Conservation (phyloP, 1,140 invertebrate species). For the Lithobius niger region DNA sequence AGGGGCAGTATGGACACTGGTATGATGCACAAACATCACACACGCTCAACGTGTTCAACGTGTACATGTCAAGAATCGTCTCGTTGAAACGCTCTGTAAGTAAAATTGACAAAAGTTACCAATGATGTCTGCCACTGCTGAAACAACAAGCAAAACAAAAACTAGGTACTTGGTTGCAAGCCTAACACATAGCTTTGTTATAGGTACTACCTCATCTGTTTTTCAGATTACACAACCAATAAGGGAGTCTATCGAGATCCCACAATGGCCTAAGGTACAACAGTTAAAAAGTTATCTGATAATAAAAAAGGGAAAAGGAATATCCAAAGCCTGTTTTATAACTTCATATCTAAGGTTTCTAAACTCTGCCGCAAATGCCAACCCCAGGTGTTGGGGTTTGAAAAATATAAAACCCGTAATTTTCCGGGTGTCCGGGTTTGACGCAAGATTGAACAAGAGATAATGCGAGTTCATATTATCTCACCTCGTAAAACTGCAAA, state of each 20-base stretch:
- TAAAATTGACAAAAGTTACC: conserved; percentile 12
- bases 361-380: too few relatives aligned
- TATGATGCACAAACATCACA: conserved; percentile 51
- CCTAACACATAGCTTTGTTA: not conserved
- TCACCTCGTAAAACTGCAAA: too few relatives aligned
- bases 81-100: conserved; percentile 43
- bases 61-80: conserved; percentile 39
- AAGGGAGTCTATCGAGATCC: not conserved
- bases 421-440: too few relatives aligned
- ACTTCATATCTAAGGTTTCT: too few relatives aligned
- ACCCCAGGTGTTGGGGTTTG: too few relatives aligned
- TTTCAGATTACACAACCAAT: not conserved
- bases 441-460: too few relatives aligned
- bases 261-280: not conserved
- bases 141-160: not conserved
- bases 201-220: not conserved
- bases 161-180: not conserved
- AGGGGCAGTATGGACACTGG: conserved; percentile 48
- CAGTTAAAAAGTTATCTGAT: too few relatives aligned
- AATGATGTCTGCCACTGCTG: not conserved
- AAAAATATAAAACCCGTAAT: too few relatives aligned
- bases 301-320: too few relatives aligned
- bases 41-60: conserved; percentile 41
- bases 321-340: too few relatives aligned
- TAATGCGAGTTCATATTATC: too few relatives aligned